Percentiles rank a stretch among this genome's conserved stretches.
phyloP scores from a whole-genome alignment of 2,888 invertebrate species.

The Cataglyphis albicans region DNA sequence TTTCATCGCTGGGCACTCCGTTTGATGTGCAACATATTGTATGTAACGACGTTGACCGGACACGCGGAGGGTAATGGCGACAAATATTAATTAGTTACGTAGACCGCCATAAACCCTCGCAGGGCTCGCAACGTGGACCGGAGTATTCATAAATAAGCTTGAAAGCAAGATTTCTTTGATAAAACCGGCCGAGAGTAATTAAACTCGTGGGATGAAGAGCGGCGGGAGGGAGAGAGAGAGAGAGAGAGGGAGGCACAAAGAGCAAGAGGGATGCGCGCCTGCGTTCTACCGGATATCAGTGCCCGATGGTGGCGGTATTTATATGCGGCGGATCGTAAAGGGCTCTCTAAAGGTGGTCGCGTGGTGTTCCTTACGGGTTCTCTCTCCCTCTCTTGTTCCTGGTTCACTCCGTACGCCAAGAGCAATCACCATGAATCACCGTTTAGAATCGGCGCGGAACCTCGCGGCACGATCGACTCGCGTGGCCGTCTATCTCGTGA shows the following conservation, averaged over 20 bases:
- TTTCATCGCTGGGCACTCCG: background rate
- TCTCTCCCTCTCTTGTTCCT: conserved; percentile 21
- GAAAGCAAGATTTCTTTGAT: conserved; percentile 81
- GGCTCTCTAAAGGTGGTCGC: conserved; percentile 60
- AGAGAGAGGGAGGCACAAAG: background rate
- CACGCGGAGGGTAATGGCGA: conserved; percentile 78
- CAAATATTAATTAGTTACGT: conserved; percentile 84
- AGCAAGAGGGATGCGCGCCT: background rate
- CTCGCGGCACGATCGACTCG: conserved; percentile 51
- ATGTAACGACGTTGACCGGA: background rate
- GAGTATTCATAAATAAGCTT: conserved; percentile 82
- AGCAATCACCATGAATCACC: conserved; percentile 73
- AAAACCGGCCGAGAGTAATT: conserved; percentile 75
- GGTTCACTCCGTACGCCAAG: conserved; percentile 59
- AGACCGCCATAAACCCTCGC: conserved; percentile 74
- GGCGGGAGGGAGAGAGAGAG: background rate
- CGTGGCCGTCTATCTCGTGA: conserved; percentile 43
- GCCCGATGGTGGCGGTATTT: conserved; percentile 53
- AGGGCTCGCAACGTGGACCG: conserved; percentile 69
- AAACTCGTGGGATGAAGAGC: conserved; percentile 67
- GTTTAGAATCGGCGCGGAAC: conserved; percentile 64
- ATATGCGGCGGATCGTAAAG: conserved; percentile 55
- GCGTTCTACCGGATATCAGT: background rate
- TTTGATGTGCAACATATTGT: conserved; percentile 10
- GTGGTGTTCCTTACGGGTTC: conserved; percentile 42